phyloP scores from a whole-genome alignment of 2,888 invertebrate genomes.

The Portevinia maculata region DNA sequence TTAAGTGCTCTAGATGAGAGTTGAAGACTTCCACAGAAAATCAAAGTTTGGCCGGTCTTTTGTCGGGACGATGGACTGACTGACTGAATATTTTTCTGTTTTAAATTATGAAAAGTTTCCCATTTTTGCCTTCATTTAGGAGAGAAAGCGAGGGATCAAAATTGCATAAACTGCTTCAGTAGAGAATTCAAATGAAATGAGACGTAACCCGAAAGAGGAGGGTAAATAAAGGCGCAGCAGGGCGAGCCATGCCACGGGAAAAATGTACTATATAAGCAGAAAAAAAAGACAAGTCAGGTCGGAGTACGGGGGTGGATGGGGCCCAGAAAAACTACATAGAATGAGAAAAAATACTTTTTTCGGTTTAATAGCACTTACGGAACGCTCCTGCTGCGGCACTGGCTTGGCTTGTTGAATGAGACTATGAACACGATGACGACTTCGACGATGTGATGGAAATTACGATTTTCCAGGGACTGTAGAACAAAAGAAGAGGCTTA shows the following conservation, averaged over 20 bases:
- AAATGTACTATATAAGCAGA: constrained; percentile 52
- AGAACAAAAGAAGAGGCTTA: constrained; percentile 51
- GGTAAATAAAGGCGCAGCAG: constrained; percentile 57
- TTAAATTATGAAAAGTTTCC: constrained; percentile 74
- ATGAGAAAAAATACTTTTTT: constrained; percentile 70
- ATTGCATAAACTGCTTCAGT: constrained; percentile 65
- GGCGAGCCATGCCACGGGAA: constrained; percentile 7
- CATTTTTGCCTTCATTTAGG: constrained; percentile 37
- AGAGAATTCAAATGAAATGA: constrained; percentile 65
- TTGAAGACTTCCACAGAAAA: constrained; percentile 34
- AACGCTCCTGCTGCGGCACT: constrained; percentile 23
- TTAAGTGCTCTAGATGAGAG: constrained; percentile 70
- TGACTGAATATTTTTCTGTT: constrained; percentile 59
- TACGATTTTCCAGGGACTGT: constrained; percentile 51
- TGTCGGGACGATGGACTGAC: constrained; percentile 36
- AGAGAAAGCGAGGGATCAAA: constrained; percentile 25
- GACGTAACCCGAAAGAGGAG: constrained; percentile 61
- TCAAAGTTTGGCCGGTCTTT: constrained; percentile 10
- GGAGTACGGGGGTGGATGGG: background rate
- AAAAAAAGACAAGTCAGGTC: constrained; percentile 21
- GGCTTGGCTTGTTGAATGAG: constrained; percentile 62
- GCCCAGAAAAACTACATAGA: background rate
- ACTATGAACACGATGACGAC: constrained; percentile 64
- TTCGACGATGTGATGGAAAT: constrained; percentile 57
- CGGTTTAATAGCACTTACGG: constrained; percentile 75